Conservation (phyloP, 2,797 vertebrate genomes). For the Ctenosaura bakeri region DNA sequence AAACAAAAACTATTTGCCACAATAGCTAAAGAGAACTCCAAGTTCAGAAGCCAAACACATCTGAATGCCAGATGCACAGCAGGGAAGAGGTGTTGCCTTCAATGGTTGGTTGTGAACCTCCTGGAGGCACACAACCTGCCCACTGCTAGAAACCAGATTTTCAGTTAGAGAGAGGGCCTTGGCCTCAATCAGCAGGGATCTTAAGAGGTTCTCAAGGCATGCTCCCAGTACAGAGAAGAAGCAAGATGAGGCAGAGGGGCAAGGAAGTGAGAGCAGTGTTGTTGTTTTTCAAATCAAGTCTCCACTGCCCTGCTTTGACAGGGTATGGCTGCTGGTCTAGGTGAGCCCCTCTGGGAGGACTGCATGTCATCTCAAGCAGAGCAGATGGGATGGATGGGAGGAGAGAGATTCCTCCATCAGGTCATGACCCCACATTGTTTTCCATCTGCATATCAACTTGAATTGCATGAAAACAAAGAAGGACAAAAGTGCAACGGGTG, state of each 20-base stretch:
- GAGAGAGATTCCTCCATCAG: neutral
- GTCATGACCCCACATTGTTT: neutral
- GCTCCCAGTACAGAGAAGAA: neutral
- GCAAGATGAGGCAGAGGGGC: neutral
- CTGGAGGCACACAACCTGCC: neutral
- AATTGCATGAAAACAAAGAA: neutral
- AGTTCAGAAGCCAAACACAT: neutral
- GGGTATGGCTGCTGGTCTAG: neutral
- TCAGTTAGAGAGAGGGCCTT: neutral
- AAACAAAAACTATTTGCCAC: neutral
- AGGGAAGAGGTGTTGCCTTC: neutral
- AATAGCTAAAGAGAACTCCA: neutral
- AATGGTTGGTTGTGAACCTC: neutral
- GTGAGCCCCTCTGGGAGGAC: neutral
- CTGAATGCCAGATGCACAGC: neutral
- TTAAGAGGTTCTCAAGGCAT: neutral
- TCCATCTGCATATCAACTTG: neutral
- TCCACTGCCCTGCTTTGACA: neutral
- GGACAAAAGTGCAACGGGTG: neutral
- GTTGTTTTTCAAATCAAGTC: neutral
- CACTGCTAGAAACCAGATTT: too few species aligned
- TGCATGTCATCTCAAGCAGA: neutral
- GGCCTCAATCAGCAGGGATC: neutral
- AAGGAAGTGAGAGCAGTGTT: neutral
- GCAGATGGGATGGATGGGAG: neutral